Evolutionary conservation across 2,888 invertebrate species (phyloP), one percentile per base, ranked within the genome.

Genomic region (Augiades crinisus): DNA sequence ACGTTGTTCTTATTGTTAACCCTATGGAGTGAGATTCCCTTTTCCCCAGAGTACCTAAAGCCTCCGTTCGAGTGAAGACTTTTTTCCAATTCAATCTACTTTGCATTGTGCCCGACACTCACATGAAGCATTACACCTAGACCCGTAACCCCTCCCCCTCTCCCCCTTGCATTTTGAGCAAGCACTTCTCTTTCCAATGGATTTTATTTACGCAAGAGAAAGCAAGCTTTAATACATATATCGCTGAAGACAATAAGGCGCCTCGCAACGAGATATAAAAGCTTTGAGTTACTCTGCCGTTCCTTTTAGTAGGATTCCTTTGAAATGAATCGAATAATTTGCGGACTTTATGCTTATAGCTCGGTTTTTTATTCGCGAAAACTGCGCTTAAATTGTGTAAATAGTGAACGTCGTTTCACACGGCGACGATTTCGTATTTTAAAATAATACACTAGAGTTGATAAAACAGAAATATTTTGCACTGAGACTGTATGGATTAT

Each of bases 21-120:
- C 79, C 79, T 82, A 81, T 73, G 68, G 67, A 76, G 67, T 68
- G 70, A 69, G 68, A 68, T 75, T 68, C 69, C 70, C 73, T 73
- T 76, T 75, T 73, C 75, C 80, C 76, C 60, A 60, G 78, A 72
- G 85, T 72, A 75, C 67, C 78, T 71, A 87, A 84, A 83, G 83
- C 81, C 76, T 76, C 76, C 66, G 81, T 83, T 81, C 72, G 65
- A 65, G 71, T 82, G 69, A 72, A 81, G 77, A 81, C 77, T 81
- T 86, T 86, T 87, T 88, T 84, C 79, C 87, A 86, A 89, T 88
- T 86, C 89, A 88, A 88, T 89, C 86, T 87, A 87, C 87, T 89
- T 89, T 88, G 86, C 87, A 89, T 89, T 86, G 87, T 84, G 77
- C 77, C 70, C 84, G 78, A 73, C 80, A 77, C 82, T 84, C 88